Base-by-base conservation (phyloP, 2,113 vertebrate species). In the Gorsachius goisagi region DNA sequence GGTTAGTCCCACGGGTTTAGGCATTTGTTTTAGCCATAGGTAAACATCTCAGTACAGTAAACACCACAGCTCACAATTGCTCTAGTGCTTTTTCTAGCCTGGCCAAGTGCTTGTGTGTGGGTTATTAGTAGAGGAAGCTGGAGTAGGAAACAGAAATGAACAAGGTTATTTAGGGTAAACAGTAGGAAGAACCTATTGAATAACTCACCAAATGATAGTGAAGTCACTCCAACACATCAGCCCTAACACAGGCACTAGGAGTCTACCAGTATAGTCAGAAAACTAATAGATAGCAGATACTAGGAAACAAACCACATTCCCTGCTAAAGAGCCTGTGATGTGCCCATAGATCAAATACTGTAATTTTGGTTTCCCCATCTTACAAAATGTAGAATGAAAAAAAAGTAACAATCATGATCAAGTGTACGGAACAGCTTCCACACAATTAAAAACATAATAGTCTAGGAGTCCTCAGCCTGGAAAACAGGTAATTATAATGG, bases 81-180 rank as follows among this genome's bases (percentile, higher is more conserved):
- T 53, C 45, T 69, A 14, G 35, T 12, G 30, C 28, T 83, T 94
- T 91, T 47, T 68, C 39, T 68, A 71, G 44, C 80, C 52, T 64
- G 53, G 53, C 68, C 68, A 63, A 77, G 21, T 5, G 20, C 66
- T 35, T 22, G 30, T 18, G 10, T 28, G 52, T 11, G 35, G 39
- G 21, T 87, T 89, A 89, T 62, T 62, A 82, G 68, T 2, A 84
- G 68, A 81, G 83, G 90, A 92, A 92, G 71, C 44, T 14, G 44
- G 24, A 86, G 39, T 63, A 89, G 68, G 88, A 95, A 93, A 93
- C 64, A 81, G 69, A 75, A 86, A 88, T 35, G 66, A 86, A 93
- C 35, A 41, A 82, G 80, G 69, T 89, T 79, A 82, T 92, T 92
- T 95, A 68, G 89, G 89, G 69, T 94, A 94, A 95, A 79, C 35